Conservation (phyloP, 1,140 invertebrate species). For the Acyrthosiphon pisum region DNA sequence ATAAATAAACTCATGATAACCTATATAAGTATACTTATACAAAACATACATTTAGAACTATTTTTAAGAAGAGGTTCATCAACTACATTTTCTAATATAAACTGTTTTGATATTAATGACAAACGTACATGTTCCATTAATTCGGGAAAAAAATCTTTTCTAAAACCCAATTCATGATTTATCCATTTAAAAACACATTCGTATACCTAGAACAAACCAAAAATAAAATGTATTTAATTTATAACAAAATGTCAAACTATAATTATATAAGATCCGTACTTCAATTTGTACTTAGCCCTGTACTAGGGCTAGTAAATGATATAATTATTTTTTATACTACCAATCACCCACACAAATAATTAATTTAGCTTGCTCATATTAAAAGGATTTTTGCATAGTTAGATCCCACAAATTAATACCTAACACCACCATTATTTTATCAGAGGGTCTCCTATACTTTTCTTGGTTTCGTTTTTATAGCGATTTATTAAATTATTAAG, state of each 20-base stretch:
- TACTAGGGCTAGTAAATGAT: too few species aligned
- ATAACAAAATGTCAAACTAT: too few species aligned
- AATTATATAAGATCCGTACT: too few species aligned
- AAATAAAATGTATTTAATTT: background rate
- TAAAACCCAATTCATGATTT: conserved; percentile 74
- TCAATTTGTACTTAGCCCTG: too few species aligned
- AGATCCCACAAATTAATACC: too few species aligned
- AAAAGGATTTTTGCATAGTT: too few species aligned
- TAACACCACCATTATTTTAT: too few species aligned
- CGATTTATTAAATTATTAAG: background rate
- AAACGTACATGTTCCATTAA: conserved; percentile 92
- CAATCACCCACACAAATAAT: too few species aligned
- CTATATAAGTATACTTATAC: background rate
- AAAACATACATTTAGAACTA: conserved; percentile 73
- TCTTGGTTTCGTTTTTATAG: too few species aligned
- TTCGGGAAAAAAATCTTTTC: conserved; percentile 75
- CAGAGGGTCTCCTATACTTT: fast-evolving
- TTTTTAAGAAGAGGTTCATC: conserved; percentile 88
- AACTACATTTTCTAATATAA: conserved; percentile 86
- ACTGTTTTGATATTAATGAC: conserved; percentile 87
- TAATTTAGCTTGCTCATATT: too few species aligned
- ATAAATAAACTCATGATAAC: background rate
- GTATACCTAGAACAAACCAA: conserved; percentile 70
- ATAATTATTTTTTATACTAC: too few species aligned
- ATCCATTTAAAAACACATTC: conserved; percentile 89